Base-by-base conservation (phyloP, 2,797 vertebrate species). In the Chrysocyon brachyurus region DNA sequence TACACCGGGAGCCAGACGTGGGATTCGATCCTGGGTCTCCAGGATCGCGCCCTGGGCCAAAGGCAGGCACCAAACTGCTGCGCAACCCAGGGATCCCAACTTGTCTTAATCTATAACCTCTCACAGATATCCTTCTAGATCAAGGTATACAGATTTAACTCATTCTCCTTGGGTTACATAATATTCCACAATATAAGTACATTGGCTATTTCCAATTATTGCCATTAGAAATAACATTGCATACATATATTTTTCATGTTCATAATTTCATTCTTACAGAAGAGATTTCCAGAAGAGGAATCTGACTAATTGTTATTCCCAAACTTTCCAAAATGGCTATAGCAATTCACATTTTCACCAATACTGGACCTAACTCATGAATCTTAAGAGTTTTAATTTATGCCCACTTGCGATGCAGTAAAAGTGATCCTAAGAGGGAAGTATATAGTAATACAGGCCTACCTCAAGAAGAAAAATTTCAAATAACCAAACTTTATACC, bases 341-440 rank as follows among this genome's bases (percentile, higher is more conserved):
- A 86, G 24, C 54, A 92, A 82, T 68, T 96, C 89, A 86, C 16
- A 94, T 81, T 90, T 92, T 46, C 52, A 94, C 57, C 84, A 91
- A 75, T 75, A 75, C 14, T 28, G 24, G 91, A 64, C 36, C 54
- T 90, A 93, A 93, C 12, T 91, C 63, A 85, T 46, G 17, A 86
- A 91, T 84, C 28, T 87, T 97, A 83, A 83, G 15, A 33, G 56
- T 57, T 57, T 57, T 57, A 66, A 94, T 92, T 89, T 90, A 82
- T 90, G 52, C 12, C 40, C 10, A 77, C 28, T 70, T 96, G 52
- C 24, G 26, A 26, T 46, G 72, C 40, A 46, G 36, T 40, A 73
- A 36, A 73, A 73, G 24, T 46, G 40, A 24, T 73, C 40, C 40
- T 73, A 73, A 73, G 70, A 73, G 24, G 22, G 7, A 73, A 73